Conservation (phyloP, 1,140 invertebrate genomes). For the Asbolus verrucosus region DNA sequence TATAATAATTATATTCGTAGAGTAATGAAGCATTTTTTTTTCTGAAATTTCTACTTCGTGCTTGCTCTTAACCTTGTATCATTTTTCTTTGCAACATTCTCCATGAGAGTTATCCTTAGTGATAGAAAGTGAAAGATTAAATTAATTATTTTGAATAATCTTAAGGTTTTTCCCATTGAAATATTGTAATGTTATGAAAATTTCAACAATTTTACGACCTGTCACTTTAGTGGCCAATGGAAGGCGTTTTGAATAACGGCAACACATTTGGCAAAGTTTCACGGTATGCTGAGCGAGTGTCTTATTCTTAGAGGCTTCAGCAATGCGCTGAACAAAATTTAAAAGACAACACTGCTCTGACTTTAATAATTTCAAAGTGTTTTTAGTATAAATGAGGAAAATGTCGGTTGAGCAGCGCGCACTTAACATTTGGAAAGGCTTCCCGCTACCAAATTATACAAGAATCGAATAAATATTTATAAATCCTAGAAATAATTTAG, state of each 20-base stretch:
- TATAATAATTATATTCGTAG: background rate
- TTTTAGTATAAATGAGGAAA: background rate
- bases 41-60: background rate
- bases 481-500: slow-evolving; percentile 39
- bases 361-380: background rate
- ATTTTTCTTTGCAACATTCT: background rate
- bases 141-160: background rate
- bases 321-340: slow-evolving; percentile 12
- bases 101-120: no score
- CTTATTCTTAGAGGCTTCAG: slow-evolving; percentile 10
- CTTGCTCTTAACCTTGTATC: background rate
- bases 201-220: slow-evolving; percentile 17
- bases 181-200: background rate
- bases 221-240: slow-evolving; percentile 3
- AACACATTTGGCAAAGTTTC: slow-evolving; percentile 20
- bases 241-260: slow-evolving; percentile 28
- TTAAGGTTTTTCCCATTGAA: background rate
- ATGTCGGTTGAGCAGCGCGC: slow-evolving; percentile 7
- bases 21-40: background rate
- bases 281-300: slow-evolving; percentile 5
- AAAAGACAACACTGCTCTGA: background rate
- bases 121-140: background rate
- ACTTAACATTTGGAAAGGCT: slow-evolving; percentile 36
- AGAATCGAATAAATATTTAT: slow-evolving; percentile 39
- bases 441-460: slow-evolving; percentile 30